A percentile compares a stretch with the other conserved stretches of the same genome.
Conservation (phyloP, 2,888 invertebrate species). For the Physocephala rufipes region DNA sequence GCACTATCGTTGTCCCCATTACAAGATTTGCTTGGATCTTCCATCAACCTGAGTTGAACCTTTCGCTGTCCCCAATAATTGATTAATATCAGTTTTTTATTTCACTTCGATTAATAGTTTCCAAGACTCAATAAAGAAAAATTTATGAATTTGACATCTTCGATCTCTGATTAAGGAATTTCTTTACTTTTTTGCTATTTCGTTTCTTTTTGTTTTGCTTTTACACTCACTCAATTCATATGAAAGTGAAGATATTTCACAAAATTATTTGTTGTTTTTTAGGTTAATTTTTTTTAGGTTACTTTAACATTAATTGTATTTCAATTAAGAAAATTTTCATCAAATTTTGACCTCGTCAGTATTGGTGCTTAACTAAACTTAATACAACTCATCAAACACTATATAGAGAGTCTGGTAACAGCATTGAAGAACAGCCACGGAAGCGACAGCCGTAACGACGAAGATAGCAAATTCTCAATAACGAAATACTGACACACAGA, state of each 20-base stretch:
- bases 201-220: neutral
- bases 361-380: neutral
- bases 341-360: slow-evolving; percentile 11
- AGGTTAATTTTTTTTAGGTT: neutral
- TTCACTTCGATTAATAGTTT: no score
- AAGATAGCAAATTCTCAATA: slow-evolving; percentile 2
- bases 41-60: no score
- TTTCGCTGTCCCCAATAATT: no score
- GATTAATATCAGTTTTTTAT: no score
- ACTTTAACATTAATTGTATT: slow-evolving; percentile 7
- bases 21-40: no score
- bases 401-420: slow-evolving; percentile 15
- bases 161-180: no score
- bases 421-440: slow-evolving; percentile 26
- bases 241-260: neutral
- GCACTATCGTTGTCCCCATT: no score
- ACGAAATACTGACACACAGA: slow-evolving; percentile 10
- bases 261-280: neutral
- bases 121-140: no score
- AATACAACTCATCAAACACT: neutral
- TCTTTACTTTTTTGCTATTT: neutral
- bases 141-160: no score
- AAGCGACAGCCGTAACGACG: slow-evolving; percentile 7
- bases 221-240: slow-evolving; percentile 7
- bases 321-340: slow-evolving; percentile 2